A percentile compares a stretch with the other conserved stretches of the same genome.
These are phyloP conservation scores for Buceros bicornis DNA, from an alignment of 2,797 vertebrate genomes.

Conservation along the genomic window DNA sequence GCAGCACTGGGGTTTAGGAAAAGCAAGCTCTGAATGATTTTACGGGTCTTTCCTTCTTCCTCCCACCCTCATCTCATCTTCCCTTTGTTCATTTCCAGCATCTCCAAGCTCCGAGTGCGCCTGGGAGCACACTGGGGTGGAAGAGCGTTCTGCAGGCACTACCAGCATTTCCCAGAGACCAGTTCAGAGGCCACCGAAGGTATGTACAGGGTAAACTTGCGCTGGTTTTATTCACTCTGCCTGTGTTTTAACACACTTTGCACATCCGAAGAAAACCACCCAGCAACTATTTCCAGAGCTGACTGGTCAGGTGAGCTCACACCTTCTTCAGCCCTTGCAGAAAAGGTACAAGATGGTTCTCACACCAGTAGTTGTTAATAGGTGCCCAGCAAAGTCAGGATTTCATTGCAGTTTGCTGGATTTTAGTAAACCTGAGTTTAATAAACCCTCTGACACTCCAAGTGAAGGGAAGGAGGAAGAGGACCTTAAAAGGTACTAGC, in stretches of 20 bases:
- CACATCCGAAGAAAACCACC: neutral
- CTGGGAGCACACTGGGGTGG: neutral
- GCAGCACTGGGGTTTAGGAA: neutral
- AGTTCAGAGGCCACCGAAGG: neutral
- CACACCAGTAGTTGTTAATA: rapidly evolving
- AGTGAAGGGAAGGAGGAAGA: neutral
- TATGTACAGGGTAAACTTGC: neutral
- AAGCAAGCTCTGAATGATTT: neutral
- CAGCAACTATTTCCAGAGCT: neutral
- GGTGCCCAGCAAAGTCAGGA: neutral
- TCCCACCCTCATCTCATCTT: neutral
- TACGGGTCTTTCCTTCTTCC: neutral
- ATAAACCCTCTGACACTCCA: neutral
- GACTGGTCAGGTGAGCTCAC: neutral
- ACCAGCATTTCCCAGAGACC: neutral
- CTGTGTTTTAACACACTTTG: neutral
- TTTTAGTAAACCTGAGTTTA: neutral
- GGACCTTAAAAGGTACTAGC: neutral
- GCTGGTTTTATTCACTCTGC: neutral
- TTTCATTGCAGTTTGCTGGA: neutral
- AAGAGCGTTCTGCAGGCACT: neutral
- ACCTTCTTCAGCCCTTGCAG: neutral
- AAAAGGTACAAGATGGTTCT: neutral
- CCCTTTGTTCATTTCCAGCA: neutral
- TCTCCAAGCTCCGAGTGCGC: neutral